A percentile compares a stretch with the other conserved stretches of the same genome.
Evolutionary conservation across 2,888 invertebrate genomes (phyloP).

Genomic region (Lampropteryx suffumata): DNA sequence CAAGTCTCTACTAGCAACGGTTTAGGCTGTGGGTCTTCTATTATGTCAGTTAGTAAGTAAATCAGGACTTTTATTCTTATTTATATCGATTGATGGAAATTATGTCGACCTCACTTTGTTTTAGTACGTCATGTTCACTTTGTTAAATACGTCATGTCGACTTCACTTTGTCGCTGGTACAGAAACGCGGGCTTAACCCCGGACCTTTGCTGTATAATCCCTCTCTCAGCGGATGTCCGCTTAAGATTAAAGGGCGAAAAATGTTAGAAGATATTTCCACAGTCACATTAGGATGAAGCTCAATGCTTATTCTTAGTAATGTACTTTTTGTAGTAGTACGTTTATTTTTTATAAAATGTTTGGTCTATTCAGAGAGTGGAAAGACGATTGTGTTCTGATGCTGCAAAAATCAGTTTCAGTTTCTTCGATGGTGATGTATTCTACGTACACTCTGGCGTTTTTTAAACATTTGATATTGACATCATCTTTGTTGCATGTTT

Average conservation of each 20-base stretch:
- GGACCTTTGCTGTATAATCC: slow-evolving; percentile 33
- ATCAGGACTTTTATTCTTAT: no score
- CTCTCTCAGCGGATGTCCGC: slow-evolving; percentile 34
- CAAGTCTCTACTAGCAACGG: no score
- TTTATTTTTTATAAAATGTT: slow-evolving; percentile 12
- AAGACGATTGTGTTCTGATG: neutral
- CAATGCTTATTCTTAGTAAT: slow-evolving; percentile 24
- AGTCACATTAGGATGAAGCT: slow-evolving; percentile 31
- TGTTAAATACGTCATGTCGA: neutral
- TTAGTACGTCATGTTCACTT: no score
- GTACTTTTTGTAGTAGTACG: slow-evolving; percentile 26
- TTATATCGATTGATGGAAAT: no score
- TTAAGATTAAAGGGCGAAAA: slow-evolving; percentile 37
- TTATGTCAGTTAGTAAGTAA: no score
- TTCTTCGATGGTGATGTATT: no score
- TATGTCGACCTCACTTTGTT: no score
- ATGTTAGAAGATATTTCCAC: slow-evolving; percentile 36
- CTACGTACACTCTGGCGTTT: no score
- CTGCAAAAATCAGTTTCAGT: neutral
- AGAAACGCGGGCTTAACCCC: slow-evolving; percentile 12
- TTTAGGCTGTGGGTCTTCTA: no score
- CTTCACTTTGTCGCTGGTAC: neutral
- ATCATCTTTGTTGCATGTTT: no score
- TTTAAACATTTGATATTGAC: no score
- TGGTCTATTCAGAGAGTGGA: neutral